Evolutionary conservation across 2,113 vertebrate genomes (phyloP).

Genomic region (Pandion haliaetus): DNA sequence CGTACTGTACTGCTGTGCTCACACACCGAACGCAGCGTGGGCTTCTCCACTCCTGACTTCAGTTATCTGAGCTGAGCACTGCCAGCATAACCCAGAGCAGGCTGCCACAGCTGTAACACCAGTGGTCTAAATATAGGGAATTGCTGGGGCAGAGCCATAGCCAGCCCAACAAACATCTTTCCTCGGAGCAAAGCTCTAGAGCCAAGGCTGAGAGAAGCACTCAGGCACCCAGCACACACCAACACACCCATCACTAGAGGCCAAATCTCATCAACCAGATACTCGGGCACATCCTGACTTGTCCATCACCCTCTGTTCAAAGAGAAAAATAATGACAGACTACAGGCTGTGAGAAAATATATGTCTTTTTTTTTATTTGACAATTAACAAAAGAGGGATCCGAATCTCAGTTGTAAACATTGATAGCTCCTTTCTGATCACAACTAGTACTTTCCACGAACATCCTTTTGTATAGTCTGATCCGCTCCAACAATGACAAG

Average conservation of each 20-base stretch:
- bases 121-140: not conserved
- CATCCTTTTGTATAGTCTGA: conserved; percentile 58
- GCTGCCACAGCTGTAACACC: fast-evolving
- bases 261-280: not conserved
- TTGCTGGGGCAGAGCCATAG: not conserved
- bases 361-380: not conserved
- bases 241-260: fast-evolving
- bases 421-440: conserved; percentile 57
- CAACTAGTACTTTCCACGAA: conserved; percentile 57
- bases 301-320: not conserved
- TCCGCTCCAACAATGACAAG: conserved; percentile 54
- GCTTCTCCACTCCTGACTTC: not conserved
- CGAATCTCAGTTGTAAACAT: conserved; percentile 12
- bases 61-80: fast-evolving
- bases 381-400: conserved; percentile 57
- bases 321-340: not conserved
- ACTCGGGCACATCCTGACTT: not conserved
- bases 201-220: not conserved
- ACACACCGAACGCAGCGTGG: fast-evolving
- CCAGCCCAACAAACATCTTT: fast-evolving
- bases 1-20: fast-evolving
- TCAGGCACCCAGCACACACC: not conserved
- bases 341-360: conserved; percentile 6
- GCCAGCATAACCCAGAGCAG: not conserved
- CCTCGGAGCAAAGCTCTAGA: not conserved